A percentile compares a stretch with the other conserved stretches of the same genome.
Conservation (phyloP, 2,888 invertebrate genomes). For the Pardosa pseudoannulata region DNA sequence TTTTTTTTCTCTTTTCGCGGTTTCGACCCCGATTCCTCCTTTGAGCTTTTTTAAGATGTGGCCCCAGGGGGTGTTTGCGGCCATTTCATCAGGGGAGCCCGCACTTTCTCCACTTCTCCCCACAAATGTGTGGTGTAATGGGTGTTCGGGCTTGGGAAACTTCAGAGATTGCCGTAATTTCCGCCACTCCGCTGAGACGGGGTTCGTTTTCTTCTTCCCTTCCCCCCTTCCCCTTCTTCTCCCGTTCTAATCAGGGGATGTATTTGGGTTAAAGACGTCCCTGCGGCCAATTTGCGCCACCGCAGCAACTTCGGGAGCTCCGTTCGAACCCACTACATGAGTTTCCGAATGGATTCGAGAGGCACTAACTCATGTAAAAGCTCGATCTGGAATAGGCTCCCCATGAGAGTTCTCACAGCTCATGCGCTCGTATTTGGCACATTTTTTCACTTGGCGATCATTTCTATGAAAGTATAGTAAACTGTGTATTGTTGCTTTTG, state of each 20-base stretch:
- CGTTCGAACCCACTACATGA: no score
- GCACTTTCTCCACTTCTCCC: conserved; percentile 12
- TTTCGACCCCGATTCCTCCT: conserved; percentile 13
- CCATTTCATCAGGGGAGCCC: neutral
- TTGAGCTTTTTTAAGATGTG: neutral
- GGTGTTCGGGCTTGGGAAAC: neutral
- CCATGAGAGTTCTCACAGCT: no score
- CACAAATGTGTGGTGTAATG: neutral
- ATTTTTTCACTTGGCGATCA: no score
- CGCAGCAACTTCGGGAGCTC: no score
- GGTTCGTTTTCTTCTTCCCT: neutral
- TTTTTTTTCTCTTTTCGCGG: conserved; percentile 1
- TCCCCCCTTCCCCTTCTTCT: neutral
- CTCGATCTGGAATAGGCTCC: no score
- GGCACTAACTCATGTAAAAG: no score
- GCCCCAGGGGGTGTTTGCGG: neutral
- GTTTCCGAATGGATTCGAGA: no score
- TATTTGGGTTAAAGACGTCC: conserved; percentile 12
- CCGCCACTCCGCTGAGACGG: neutral
- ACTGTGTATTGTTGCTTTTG: no score
- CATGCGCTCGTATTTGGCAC: no score
- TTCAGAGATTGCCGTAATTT: neutral
- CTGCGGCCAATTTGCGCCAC: conserved; percentile 13
- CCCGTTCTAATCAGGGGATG: conserved; percentile 1
- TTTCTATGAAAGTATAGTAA: no score